These are phyloP conservation scores for Geotrupes spiniger DNA, from an alignment of 2,888 invertebrate genomes.

Conservation along the genomic window DNA sequence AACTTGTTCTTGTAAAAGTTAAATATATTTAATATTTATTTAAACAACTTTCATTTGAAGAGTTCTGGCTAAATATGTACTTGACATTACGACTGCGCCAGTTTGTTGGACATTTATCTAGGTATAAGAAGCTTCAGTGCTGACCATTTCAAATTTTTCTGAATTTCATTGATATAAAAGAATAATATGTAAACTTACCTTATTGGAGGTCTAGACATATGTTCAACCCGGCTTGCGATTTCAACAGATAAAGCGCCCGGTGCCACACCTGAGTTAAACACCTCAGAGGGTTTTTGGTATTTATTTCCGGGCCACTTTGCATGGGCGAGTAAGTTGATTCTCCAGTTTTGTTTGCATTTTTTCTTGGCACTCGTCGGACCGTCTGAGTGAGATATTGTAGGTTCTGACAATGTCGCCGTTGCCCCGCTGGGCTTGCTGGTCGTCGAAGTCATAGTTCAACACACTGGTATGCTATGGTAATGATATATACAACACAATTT, in stretches of 20 bases:
- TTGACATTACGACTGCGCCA: no score
- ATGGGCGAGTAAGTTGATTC: slow-evolving; percentile 27
- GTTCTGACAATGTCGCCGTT: neutral
- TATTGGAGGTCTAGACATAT: slow-evolving; percentile 21
- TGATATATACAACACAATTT: slow-evolving; percentile 1
- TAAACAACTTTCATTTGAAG: no score
- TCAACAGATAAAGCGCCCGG: slow-evolving; percentile 18
- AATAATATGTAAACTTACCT: slow-evolving; percentile 20
- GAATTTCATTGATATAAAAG: slow-evolving; percentile 9
- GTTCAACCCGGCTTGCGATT: slow-evolving; percentile 17
- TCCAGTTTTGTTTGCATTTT: slow-evolving; percentile 29
- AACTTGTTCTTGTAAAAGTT: no score
- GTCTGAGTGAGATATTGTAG: neutral
- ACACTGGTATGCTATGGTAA: neutral
- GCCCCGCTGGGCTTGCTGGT: neutral
- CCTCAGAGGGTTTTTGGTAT: slow-evolving; percentile 12
- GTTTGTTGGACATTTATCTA: no score
- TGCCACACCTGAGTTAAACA: slow-evolving; percentile 15
- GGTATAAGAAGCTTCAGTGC: no score
- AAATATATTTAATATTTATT: no score
- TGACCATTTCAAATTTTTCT: no score
- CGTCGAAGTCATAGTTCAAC: no score
- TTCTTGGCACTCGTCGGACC: slow-evolving; percentile 3
- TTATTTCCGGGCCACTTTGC: slow-evolving; percentile 23
- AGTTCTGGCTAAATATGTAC: no score